Base-by-base conservation (phyloP, 2,113 vertebrate species). In the Oreochromis aureus region DNA sequence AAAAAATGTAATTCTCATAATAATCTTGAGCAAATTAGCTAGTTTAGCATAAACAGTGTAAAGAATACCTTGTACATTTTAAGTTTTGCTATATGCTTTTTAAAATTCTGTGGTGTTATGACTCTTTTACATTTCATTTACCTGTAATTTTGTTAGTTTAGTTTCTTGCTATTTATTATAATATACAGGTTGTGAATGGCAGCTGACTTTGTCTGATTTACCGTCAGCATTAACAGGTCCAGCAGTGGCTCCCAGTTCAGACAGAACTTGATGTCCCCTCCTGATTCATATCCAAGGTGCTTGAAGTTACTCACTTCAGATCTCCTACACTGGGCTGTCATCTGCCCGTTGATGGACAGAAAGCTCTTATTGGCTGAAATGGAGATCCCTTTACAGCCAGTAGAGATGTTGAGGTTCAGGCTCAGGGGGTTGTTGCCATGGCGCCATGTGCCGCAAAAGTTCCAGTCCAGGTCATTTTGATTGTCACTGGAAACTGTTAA, bases 211-310 rank as follows among this genome's bases (percentile, higher is more conserved):
- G 39, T 41, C 4, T 44, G 32, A 76, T 41, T 39, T 53, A 96
- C 88, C 83, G 96, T 24, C 79, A 97, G 86, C 48, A 76, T 89
- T 55, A 97, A 22, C 79, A 87, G 91, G 87, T 96, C 96, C 88
- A 94, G 82, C 55, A 96, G 46, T 0, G 96, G 96, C 44, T 97
- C 95, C 96, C 96, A 97, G 88, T 89, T 76, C 84, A 97, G 80
- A 63, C 96, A 96, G 92, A 97, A 96, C 12, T 5, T 0, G 5
- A 19, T 95, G 3, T 88, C 46, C 7, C 9, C 9, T 2, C 9
- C 15, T 5, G 69, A 53, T 2, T 27, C 7, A 2, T 63, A 6
- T 19, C 69, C 79, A 12, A 36, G 32, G 6, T 7, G 5, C 1
- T 15, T 0, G 16, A 94, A 90, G 8, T 2, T 1, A 34, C 87